These are phyloP conservation scores for Sceloporus tristichus DNA, from an alignment of 2,113 vertebrate genomes.

Conservation along the genomic window DNA sequence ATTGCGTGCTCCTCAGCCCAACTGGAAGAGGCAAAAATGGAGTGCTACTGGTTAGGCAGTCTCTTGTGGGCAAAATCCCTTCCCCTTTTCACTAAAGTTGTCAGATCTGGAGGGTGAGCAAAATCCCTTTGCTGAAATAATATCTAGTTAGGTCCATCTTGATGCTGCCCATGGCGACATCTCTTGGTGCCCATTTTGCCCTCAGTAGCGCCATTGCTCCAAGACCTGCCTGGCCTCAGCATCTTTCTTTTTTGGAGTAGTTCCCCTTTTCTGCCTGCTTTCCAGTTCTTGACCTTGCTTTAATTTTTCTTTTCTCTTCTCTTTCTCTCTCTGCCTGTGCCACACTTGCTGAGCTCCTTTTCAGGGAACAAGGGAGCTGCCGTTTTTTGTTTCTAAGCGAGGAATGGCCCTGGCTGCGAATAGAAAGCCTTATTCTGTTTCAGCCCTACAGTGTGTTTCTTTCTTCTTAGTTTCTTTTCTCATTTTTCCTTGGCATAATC, in stretches of 20 bases:
- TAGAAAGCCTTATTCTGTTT: neutral
- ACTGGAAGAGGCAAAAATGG: neutral
- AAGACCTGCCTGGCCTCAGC: neutral
- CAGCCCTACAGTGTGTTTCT: neutral
- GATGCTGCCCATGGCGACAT: neutral
- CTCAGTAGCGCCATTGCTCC: neutral
- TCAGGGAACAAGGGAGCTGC: neutral
- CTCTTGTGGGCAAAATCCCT: neutral
- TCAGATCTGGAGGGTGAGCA: neutral
- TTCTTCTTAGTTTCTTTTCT: neutral
- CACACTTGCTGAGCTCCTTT: neutral
- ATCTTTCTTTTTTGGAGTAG: neutral
- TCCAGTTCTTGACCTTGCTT: neutral
- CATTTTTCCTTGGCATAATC: conserved; percentile 9
- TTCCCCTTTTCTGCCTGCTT: neutral
- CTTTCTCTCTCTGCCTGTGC: neutral
- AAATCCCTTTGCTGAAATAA: neutral
- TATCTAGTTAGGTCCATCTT: neutral
- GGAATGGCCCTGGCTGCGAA: neutral
- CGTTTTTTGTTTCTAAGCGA: neutral
- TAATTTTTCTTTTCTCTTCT: no score
- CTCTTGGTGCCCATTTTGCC: neutral
- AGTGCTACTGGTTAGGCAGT: neutral
- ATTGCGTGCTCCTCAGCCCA: no score
- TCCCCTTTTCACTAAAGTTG: no score